Evolutionary conservation across 1,140 invertebrate species (phyloP).

Genomic region (Forficula auricularia): DNA sequence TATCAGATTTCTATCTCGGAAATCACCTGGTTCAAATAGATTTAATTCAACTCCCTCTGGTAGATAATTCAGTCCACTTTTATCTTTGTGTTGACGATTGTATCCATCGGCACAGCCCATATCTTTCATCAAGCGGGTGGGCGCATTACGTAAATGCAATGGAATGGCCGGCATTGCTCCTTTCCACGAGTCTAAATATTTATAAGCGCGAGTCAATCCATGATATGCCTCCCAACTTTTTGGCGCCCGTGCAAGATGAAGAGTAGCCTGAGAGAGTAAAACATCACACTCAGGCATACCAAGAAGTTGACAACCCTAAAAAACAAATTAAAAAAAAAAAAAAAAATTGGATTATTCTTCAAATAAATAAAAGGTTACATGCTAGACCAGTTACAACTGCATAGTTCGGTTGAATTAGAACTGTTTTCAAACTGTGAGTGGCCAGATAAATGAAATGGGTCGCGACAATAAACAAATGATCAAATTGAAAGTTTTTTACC

Average conservation of each 20-base stretch:
- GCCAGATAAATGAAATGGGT: too few species aligned
- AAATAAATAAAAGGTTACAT: too few species aligned
- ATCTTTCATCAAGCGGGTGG: conserved; percentile 59
- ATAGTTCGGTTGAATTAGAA: too few species aligned
- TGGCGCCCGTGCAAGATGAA: conserved; percentile 29
- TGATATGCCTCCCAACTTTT: conserved; percentile 55
- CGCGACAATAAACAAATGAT: too few species aligned
- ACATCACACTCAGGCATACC: conserved; percentile 70
- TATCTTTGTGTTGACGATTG: conserved; percentile 34
- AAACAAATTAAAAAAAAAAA: too few species aligned
- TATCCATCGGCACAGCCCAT: conserved; percentile 41
- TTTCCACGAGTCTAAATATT: conserved; percentile 38
- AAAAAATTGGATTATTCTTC: too few species aligned
- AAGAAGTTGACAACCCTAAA: conserved; percentile 61
- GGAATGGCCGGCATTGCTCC: conserved; percentile 54
- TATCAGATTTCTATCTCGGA: too few species aligned
- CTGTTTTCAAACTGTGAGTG: too few species aligned
- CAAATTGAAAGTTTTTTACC: too few species aligned
- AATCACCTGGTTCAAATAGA: conserved; percentile 30
- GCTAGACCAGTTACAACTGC: too few species aligned
- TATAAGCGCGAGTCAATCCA: conserved; percentile 43
- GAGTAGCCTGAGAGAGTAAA: conserved; percentile 40
- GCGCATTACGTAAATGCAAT: conserved; percentile 58
- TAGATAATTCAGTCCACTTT: conserved; percentile 41
- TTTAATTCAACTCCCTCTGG: conserved; percentile 45